A percentile compares a stretch with the other conserved stretches of the same genome.
phyloP scores from a whole-genome alignment of 2,888 invertebrate species.

The Lampropteryx suffumata region DNA sequence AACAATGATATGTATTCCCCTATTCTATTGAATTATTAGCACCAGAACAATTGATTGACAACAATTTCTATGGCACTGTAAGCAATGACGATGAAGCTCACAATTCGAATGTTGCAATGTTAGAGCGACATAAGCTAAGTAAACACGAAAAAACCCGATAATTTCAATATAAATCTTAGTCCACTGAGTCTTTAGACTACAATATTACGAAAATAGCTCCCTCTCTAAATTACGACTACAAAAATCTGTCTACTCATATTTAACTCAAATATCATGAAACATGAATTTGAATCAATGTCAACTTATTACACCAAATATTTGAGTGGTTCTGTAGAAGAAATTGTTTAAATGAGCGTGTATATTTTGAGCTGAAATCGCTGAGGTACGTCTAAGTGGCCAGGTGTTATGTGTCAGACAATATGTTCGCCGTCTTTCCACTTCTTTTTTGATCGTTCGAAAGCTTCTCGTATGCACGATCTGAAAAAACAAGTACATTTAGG shows the following conservation, averaged over 20 bases:
- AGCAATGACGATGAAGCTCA: slow-evolving; percentile 1
- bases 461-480: slow-evolving; percentile 89
- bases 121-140: background rate
- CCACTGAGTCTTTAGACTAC: too few relatives aligned
- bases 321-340: slow-evolving; percentile 16
- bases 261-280: background rate
- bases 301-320: slow-evolving; percentile 8
- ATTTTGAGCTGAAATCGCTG: slow-evolving; percentile 13
- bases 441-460: slow-evolving; percentile 87
- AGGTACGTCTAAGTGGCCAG: slow-evolving; percentile 1
- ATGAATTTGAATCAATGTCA: slow-evolving; percentile 5
- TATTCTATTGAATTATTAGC: slow-evolving; percentile 2
- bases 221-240: background rate
- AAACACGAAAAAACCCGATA: background rate
- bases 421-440: slow-evolving; percentile 73
- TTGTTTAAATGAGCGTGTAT: slow-evolving; percentile 8
- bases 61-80: slow-evolving; percentile 13
- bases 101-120: background rate
- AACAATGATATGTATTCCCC: background rate
- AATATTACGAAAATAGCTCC: background rate
- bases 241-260: background rate
- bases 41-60: background rate
- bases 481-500: slow-evolving; percentile 39
- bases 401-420: slow-evolving; percentile 50
- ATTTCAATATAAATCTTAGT: too few relatives aligned